phyloP scores from a whole-genome alignment of 2,888 invertebrate genomes.

The Scaptomyza polygonia region DNA sequence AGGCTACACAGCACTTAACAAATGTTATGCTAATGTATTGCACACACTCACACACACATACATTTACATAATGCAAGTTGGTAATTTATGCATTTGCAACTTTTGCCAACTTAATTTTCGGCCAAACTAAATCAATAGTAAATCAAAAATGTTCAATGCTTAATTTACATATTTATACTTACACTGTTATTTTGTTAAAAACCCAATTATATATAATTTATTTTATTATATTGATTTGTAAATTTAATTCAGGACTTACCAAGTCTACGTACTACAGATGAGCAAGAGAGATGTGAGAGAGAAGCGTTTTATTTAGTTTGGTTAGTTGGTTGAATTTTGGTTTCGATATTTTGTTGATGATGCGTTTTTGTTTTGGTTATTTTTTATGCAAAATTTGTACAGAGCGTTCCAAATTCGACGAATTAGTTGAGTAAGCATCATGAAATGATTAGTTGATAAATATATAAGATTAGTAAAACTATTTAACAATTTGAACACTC shows the following conservation, averaged over 20 bases:
- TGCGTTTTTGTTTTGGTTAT: conserved; percentile 37
- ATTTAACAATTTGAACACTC: conserved; percentile 4
- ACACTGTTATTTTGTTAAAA: conserved; percentile 27
- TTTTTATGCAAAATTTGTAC: conserved; percentile 75
- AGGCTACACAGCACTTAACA: conserved; percentile 39
- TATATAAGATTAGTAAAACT: conserved; percentile 8
- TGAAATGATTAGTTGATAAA: conserved; percentile 71
- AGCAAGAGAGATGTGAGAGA: conserved; percentile 59
- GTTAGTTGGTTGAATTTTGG: conserved; percentile 24
- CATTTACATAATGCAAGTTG: conserved; percentile 20
- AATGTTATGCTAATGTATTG: conserved; percentile 48
- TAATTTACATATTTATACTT: conserved; percentile 28
- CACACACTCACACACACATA: background rate
- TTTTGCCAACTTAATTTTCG: conserved; percentile 51
- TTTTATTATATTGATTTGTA: conserved; percentile 14
- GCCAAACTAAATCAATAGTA: conserved; percentile 52
- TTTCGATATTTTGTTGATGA: conserved; percentile 48
- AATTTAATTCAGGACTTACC: conserved; percentile 62
- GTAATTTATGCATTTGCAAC: conserved; percentile 56
- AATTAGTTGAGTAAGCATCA: conserved; percentile 76
- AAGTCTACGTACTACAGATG: conserved; percentile 79
- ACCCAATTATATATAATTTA: conserved; percentile 17
- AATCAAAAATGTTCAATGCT: conserved; percentile 25
- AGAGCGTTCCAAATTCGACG: conserved; percentile 74
- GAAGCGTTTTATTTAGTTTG: conserved; percentile 63